Percentiles rank a stretch among this genome's conserved stretches.
Evolutionary conservation across 2,888 invertebrate genomes (phyloP).

Genomic region (Dorcus hopei): DNA sequence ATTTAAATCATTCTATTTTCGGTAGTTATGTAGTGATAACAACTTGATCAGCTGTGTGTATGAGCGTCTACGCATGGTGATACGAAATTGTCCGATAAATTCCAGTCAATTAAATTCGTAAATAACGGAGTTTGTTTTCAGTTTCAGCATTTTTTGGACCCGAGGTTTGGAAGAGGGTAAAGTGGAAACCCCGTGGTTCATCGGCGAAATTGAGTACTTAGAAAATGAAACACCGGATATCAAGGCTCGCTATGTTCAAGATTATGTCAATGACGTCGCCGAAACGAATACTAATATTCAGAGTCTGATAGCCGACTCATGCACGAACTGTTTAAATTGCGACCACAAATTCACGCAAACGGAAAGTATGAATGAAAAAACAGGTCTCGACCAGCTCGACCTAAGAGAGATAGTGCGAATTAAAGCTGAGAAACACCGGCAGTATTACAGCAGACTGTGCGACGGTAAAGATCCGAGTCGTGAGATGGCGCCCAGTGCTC

Average conservation of each 20-base stretch:
- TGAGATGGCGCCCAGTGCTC: slow-evolving; percentile 31
- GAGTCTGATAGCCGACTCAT: not conserved
- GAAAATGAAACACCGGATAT: not conserved
- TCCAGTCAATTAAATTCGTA: too few relatives aligned
- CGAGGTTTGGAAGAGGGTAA: slow-evolving; percentile 33
- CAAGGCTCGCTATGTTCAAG: too few relatives aligned
- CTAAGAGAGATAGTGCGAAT: slow-evolving; percentile 33
- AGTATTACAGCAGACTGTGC: slow-evolving; percentile 32
- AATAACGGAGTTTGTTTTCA: slow-evolving; percentile 21
- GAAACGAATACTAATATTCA: not conserved
- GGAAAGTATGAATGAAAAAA: not conserved
- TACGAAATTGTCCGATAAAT: too few relatives aligned
- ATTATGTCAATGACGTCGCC: not conserved
- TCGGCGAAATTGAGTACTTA: slow-evolving; percentile 29
- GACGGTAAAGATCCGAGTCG: not conserved
- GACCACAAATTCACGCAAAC: not conserved
- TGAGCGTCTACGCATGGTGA: too few relatives aligned
- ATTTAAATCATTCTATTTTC: too few relatives aligned
- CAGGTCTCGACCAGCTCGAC: slow-evolving; percentile 21
- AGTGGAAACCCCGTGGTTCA: slow-evolving; percentile 33
- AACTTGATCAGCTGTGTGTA: too few relatives aligned
- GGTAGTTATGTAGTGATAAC: too few relatives aligned
- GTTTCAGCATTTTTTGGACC: slow-evolving; percentile 44
- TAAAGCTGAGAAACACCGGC: slow-evolving; percentile 41
- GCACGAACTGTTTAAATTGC: not conserved